These are phyloP conservation scores for Phyllotreta cruciferae DNA, from an alignment of 2,888 invertebrate genomes.

Conservation along the genomic window DNA sequence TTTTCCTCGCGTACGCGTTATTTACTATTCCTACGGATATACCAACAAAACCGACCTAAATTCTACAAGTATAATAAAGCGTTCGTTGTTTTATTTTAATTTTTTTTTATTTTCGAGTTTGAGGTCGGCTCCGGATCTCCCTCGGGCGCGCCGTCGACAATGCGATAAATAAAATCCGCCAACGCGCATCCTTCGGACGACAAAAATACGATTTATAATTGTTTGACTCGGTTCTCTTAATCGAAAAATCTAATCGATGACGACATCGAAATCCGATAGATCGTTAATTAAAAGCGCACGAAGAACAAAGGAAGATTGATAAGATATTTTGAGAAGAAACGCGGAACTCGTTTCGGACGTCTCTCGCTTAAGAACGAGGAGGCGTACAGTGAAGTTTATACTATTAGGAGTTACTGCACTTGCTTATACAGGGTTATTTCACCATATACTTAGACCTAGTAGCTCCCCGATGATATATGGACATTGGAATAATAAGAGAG, in stretches of 20 bases:
- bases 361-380: slow-evolving; percentile 31
- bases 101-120: not conserved
- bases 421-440: too few species aligned
- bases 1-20: too few species aligned
- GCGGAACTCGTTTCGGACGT: slow-evolving; percentile 47
- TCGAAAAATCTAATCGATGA: slow-evolving; percentile 34
- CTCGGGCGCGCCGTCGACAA: not conserved
- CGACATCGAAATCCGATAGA: slow-evolving; percentile 40
- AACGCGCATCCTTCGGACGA: slow-evolving; percentile 15
- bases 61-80: too few species aligned
- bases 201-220: slow-evolving; percentile 28
- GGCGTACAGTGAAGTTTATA: slow-evolving; percentile 29
- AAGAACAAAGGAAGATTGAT: slow-evolving; percentile 42
- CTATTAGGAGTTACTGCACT: too few species aligned
- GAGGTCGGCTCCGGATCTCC: not conserved
- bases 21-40: too few species aligned
- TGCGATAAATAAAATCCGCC: slow-evolving; percentile 10
- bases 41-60: too few species aligned
- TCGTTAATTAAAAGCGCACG: slow-evolving; percentile 43
- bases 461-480: too few species aligned
- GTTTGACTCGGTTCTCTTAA: slow-evolving; percentile 24
- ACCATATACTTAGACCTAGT: too few species aligned
- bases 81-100: not conserved
- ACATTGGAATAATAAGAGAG: too few species aligned
- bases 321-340: slow-evolving; percentile 45